A percentile compares a stretch with the other conserved stretches of the same genome.
phyloP scores from a whole-genome alignment of 2,888 invertebrate species.

The Drosophila vallismaia region DNA sequence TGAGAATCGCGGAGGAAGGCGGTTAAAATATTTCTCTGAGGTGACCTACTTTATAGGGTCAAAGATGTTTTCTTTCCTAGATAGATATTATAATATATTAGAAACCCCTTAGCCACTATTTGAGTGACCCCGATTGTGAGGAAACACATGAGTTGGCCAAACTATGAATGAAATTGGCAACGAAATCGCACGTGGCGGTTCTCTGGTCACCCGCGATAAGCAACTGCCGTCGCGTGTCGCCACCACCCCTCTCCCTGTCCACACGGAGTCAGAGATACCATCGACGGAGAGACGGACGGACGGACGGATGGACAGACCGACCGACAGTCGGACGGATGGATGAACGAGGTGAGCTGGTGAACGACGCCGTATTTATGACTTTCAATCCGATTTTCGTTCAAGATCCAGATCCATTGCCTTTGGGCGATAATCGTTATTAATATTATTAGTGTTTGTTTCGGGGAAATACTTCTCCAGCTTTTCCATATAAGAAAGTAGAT shows the following conservation, averaged over 20 bases:
- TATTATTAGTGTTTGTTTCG: conserved; percentile 69
- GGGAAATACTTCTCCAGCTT: conserved; percentile 5
- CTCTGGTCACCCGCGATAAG: conserved; percentile 83
- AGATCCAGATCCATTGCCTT: conserved; percentile 52
- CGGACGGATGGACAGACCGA: conserved; percentile 2
- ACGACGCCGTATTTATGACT: conserved; percentile 67
- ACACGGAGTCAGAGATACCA: conserved; percentile 19
- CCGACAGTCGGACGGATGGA: conserved; percentile 8
- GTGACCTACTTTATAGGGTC: too few species aligned
- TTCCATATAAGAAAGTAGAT: too few species aligned
- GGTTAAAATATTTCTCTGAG: too few species aligned
- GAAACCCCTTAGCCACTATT: background rate
- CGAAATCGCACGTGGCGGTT: conserved; percentile 65
- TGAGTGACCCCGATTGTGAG: background rate
- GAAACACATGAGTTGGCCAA: conserved; percentile 51
- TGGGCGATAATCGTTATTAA: conserved; percentile 70
- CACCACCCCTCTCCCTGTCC: conserved; percentile 11
- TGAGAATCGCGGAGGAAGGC: too few species aligned
- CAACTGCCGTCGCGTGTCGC: conserved; percentile 76
- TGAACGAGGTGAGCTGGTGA: conserved; percentile 30
- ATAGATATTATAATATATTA: too few species aligned
- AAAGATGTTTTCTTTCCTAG: too few species aligned
- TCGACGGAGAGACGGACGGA: conserved; percentile 32
- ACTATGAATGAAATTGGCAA: conserved; percentile 57
- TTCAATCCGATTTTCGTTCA: conserved; percentile 61